Evolutionary conservation across 2,113 vertebrate genomes (phyloP).

Genomic region (Xiphophorus couchianus): DNA sequence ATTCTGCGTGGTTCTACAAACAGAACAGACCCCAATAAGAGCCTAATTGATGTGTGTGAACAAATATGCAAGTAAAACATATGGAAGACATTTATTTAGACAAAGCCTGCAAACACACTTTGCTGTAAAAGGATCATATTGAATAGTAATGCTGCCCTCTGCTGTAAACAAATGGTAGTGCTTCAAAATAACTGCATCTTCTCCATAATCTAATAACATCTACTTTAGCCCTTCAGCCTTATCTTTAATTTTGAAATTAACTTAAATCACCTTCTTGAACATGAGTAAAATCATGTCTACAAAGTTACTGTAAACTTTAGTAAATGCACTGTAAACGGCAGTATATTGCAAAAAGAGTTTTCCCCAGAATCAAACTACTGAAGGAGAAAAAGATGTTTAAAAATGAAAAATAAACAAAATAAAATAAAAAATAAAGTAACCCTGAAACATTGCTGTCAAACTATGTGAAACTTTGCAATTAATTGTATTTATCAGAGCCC

Average conservation of each 20-base stretch:
- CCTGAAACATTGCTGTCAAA: not conserved
- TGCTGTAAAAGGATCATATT: not conserved
- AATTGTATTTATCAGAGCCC: too few species aligned
- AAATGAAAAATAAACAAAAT: too few species aligned
- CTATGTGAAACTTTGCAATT: not conserved
- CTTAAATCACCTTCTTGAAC: not conserved
- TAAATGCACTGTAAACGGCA: too few species aligned
- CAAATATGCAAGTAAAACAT: not conserved
- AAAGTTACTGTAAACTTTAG: not conserved
- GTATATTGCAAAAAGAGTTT: not conserved
- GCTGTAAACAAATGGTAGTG: conserved; percentile 26
- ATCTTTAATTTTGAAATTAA: not conserved
- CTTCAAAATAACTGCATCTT: too few species aligned
- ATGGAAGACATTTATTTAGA: not conserved
- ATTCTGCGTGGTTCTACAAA: not conserved
- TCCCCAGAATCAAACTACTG: not conserved
- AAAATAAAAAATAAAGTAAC: not conserved
- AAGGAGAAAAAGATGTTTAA: not conserved
- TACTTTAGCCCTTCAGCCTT: not conserved
- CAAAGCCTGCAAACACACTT: not conserved
- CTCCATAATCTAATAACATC: too few species aligned
- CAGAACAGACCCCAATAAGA: not conserved
- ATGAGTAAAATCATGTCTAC: not conserved
- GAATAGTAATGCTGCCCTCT: conserved; percentile 49
- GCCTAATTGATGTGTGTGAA: not conserved